phyloP scores from a whole-genome alignment of 2,797 vertebrate genomes.

The Scleropages formosus region DNA sequence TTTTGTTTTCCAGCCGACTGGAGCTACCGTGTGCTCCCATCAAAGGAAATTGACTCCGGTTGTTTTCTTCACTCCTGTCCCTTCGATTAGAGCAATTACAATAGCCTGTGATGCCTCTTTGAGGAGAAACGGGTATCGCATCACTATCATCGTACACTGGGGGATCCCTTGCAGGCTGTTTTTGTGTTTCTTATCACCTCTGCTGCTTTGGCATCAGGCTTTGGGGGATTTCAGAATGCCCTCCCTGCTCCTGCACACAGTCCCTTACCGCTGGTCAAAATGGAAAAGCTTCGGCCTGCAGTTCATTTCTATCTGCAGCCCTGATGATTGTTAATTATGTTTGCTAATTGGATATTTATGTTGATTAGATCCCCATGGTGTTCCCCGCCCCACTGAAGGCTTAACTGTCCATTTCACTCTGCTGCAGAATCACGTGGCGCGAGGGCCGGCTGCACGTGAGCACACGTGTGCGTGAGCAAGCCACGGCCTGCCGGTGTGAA shows the following conservation, averaged over 20 bases:
- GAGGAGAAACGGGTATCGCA: neutral
- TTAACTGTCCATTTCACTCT: neutral
- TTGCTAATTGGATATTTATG: slow-evolving; percentile 21
- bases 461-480: too few species aligned
- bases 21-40: neutral
- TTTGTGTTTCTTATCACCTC: neutral
- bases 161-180: neutral
- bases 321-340: slow-evolving; percentile 10
- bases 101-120: neutral
- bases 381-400: neutral
- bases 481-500: too few species aligned
- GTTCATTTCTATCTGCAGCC: neutral
- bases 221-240: neutral
- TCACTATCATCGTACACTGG: neutral
- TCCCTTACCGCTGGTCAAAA: neutral
- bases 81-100: slow-evolving; percentile 15
- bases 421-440: too few species aligned
- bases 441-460: too few species aligned
- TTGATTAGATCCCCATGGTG: slow-evolving; percentile 10
- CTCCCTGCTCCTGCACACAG: neutral
- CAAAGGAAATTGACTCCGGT: slow-evolving; percentile 1
- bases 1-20: neutral
- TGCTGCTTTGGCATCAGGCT: neutral
- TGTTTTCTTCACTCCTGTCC: neutral
- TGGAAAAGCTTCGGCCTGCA: neutral